phyloP scores from a whole-genome alignment of 2,797 vertebrate genomes.

The Argentina silus region DNA sequence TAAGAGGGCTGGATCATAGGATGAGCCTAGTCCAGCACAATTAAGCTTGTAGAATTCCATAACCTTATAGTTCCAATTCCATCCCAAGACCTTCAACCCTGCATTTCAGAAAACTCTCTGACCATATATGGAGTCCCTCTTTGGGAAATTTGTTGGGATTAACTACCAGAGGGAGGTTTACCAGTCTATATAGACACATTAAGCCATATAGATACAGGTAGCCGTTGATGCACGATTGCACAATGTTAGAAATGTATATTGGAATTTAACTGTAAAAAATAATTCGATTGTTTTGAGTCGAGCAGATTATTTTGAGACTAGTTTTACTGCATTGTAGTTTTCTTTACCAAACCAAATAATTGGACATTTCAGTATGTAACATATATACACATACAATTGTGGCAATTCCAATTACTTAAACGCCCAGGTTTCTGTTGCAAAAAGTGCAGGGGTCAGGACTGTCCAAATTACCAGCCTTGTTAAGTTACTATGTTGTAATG shows the following conservation, averaged over 20 bases:
- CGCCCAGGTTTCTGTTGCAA: conserved; percentile 16
- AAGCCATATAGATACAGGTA: not conserved
- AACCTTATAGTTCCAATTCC: not conserved
- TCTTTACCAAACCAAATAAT: conserved; percentile 14
- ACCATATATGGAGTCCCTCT: not conserved
- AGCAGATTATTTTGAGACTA: not conserved
- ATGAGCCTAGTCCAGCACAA: not conserved
- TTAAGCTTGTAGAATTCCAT: not conserved
- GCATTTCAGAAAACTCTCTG: not conserved
- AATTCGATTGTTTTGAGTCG: too few species aligned
- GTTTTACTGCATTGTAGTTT: conserved; percentile 15
- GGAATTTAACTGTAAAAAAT: not conserved
- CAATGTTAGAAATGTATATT: conserved; percentile 1
- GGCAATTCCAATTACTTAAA: conserved; percentile 19
- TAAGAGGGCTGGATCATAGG: not conserved
- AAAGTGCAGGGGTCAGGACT: conserved; percentile 19
- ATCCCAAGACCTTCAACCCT: not conserved
- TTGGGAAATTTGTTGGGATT: not conserved
- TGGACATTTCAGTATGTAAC: conserved; percentile 21
- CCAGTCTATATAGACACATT: conserved; percentile 36
- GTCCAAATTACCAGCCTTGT: conserved; percentile 16
- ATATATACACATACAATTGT: conserved; percentile 30
- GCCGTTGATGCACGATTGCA: not conserved
- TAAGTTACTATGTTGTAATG: conserved; percentile 43
- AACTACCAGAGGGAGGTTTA: conserved; percentile 40